Evolutionary conservation across 2,797 vertebrate species (phyloP).

Genomic region (Prionace glauca): DNA sequence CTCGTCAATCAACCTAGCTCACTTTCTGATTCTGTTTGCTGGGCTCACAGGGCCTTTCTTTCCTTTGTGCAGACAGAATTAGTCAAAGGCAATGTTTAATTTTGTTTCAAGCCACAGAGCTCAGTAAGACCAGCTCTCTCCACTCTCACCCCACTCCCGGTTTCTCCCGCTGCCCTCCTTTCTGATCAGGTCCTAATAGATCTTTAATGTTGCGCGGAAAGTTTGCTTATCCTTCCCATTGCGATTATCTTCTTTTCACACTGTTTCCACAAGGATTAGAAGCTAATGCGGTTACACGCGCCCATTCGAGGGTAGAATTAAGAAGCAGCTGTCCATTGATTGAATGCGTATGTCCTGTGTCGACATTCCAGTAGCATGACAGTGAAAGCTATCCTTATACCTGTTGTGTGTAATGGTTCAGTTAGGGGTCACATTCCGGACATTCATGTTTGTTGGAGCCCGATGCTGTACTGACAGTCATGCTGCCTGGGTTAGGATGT

Average conservation of each 20-base stretch:
- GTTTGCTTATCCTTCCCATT: neutral
- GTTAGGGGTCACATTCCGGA: neutral
- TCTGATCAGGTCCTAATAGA: neutral
- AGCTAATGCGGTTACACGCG: neutral
- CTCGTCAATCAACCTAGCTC: constrained; percentile 51
- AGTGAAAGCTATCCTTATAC: neutral
- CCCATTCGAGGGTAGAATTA: neutral
- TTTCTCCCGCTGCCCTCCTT: neutral
- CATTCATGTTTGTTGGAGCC: neutral
- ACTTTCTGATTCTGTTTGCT: constrained; percentile 26
- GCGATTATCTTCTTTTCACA: neutral
- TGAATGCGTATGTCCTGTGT: constrained; percentile 15
- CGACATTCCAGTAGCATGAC: neutral
- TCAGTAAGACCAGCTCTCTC: neutral
- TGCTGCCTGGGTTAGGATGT: neutral
- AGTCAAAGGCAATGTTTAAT: neutral
- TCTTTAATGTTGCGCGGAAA: neutral
- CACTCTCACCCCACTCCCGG: neutral
- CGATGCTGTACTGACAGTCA: neutral
- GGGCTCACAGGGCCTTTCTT: neutral
- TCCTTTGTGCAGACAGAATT: neutral
- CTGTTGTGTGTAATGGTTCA: neutral
- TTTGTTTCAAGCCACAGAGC: neutral
- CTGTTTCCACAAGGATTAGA: neutral
- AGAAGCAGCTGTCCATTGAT: constrained; percentile 2